Conservation (phyloP, 2,797 vertebrate species). For the Prunella strophiata region DNA sequence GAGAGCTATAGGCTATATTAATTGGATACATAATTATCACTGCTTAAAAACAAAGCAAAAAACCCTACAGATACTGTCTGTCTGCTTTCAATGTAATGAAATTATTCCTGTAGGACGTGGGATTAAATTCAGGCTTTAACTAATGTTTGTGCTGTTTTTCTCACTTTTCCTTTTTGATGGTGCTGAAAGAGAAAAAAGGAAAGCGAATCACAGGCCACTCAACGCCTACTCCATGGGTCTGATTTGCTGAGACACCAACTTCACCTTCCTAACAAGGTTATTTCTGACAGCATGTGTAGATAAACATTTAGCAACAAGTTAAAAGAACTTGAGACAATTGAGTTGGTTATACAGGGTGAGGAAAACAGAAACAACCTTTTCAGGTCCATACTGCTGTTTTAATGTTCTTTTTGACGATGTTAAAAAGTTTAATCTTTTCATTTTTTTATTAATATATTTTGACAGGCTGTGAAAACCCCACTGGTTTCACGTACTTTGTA, state of each 20-base stretch:
- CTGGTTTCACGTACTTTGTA: slow-evolving; percentile 5
- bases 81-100: slow-evolving; percentile 81
- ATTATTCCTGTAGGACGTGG: slow-evolving; percentile 79
- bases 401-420: background rate
- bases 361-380: slow-evolving; percentile 30
- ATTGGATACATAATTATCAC: slow-evolving; percentile 68
- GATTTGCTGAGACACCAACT: slow-evolving; percentile 91
- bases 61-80: slow-evolving; percentile 74
- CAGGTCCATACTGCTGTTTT: slow-evolving; percentile 33
- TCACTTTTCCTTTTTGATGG: slow-evolving; percentile 92
- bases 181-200: slow-evolving; percentile 90
- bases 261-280: slow-evolving; percentile 92
- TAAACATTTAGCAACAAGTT: slow-evolving; percentile 83
- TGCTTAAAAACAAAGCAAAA: slow-evolving; percentile 52
- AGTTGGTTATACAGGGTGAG: slow-evolving; percentile 63
- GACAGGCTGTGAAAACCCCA: slow-evolving; percentile 63
- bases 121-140: slow-evolving; percentile 80
- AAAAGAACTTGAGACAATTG: slow-evolving; percentile 72
- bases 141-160: slow-evolving; percentile 92
- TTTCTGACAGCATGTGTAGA: slow-evolving; percentile 94
- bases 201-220: slow-evolving; percentile 88
- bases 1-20: slow-evolving; percentile 55
- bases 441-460: slow-evolving; percentile 40
- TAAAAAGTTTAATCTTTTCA: background rate
- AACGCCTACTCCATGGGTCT: slow-evolving; percentile 87